Base-by-base conservation (phyloP, 1,140 invertebrate species). In the Bicyclus anynana region DNA sequence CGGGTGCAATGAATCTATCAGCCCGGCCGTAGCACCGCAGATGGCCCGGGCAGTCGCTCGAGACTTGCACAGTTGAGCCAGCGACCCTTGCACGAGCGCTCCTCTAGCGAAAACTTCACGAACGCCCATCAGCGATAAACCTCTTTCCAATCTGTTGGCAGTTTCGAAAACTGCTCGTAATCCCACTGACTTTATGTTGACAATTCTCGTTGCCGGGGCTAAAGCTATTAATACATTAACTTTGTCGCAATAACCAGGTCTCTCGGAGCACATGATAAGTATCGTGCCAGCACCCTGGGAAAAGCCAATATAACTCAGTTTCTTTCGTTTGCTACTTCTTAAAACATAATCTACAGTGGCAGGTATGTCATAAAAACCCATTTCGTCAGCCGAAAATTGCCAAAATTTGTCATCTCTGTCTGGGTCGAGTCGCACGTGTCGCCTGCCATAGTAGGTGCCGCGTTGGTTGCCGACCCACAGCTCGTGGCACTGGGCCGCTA, bases 401-500 rank as follows among this genome's bases (percentile, higher is more conserved):
- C 90, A 91, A 61, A 88, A 91, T 0, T 75, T 65, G 5, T 67
- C 42, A 16, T 90, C 74, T 40, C 91, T 84, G 65, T 93, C 90
- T 13, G 90, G 87, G 77, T 79, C 87, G 42, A 89, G 85, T 2
- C 59, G 75, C 1, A 80, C 73, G 72, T 93, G 92, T 50, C 86
- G 84, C 57, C 89, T 86, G 0, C 91, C 92, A 69, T 94, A 94
- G 14, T 78, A 83, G 62, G 92, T 94, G 0, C 94, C 94, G 52
- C 94, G 85, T 4, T 89, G 85, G 71, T 95, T 95, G 0, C 92
- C 92, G 50, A 95, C 69, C 94, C 94, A 95, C 13, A 96, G 92
- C 80, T 96, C 95, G 60, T 92, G 94, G 1, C 94, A 94, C 1
- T 90, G 90, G 72, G 95, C 94, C 2, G 93, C 91, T 48, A 95